Percentiles rank a stretch among this genome's conserved stretches.
Evolutionary conservation across 2,797 vertebrate genomes (phyloP).

Genomic region (Mormyrops boulengeri): DNA sequence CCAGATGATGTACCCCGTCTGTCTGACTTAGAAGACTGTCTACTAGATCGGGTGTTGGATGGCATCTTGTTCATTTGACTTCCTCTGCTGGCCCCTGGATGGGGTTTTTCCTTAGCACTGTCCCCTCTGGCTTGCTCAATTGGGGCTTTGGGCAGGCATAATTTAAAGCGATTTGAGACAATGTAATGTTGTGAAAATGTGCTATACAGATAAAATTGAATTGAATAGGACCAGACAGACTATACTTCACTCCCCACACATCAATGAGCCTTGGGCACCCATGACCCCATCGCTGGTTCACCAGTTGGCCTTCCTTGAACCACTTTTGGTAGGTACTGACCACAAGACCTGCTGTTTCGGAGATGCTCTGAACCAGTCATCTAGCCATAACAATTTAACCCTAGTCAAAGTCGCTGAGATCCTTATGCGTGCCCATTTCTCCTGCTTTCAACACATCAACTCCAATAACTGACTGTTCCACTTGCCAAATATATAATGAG

Average conservation of each 20-base stretch:
- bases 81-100: background rate
- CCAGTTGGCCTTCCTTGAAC: background rate
- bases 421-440: background rate
- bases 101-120: background rate
- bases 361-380: background rate
- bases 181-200: background rate
- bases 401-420: background rate
- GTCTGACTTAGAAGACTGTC: background rate
- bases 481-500: background rate
- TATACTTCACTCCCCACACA: background rate
- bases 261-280: background rate
- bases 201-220: background rate
- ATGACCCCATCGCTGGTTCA: background rate
- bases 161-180: background rate
- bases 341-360: background rate
- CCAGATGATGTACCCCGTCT: background rate
- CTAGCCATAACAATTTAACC: background rate
- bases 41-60: background rate
- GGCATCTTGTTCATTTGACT: background rate
- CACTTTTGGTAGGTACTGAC: background rate
- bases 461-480: background rate
- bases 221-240: background rate
- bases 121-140: background rate
- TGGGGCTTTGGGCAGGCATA: background rate
- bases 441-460: background rate